phyloP scores from a whole-genome alignment of 2,113 vertebrate genomes.

The Passer montanus region DNA sequence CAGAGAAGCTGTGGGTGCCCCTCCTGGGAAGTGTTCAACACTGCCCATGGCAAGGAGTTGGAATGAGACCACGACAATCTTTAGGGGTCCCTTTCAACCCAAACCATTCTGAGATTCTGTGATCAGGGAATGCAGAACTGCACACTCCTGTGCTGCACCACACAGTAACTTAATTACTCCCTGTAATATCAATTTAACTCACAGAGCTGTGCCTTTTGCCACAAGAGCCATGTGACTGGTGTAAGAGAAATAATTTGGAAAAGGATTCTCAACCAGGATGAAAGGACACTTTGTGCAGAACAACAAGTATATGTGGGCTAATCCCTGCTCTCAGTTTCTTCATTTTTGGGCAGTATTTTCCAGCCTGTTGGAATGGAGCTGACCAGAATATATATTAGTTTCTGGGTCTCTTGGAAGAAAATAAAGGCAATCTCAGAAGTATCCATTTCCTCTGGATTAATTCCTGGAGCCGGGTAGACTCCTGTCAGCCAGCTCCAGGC shows the following conservation, averaged over 20 bases:
- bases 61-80: neutral
- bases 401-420: conserved; percentile 39
- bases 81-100: neutral
- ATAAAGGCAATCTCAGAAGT: conserved; percentile 25
- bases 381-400: neutral
- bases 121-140: neutral
- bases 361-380: neutral
- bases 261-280: neutral
- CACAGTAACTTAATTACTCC: neutral
- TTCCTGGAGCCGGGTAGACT: conserved; percentile 26
- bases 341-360: neutral
- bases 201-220: neutral
- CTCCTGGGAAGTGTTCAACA: neutral
- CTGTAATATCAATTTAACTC: neutral
- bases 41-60: neutral
- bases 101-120: neutral
- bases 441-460: conserved; percentile 48
- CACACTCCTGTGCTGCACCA: neutral
- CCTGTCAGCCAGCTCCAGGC: neutral
- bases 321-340: conserved; percentile 18
- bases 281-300: conserved; percentile 23
- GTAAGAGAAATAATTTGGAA: neutral
- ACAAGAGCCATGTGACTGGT: neutral
- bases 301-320: conserved; percentile 5
- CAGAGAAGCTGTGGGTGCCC: neutral